A percentile compares a stretch with the other conserved stretches of the same genome.
Conservation (phyloP, 1,140 invertebrate species). For the Hirudo medicinalis region DNA sequence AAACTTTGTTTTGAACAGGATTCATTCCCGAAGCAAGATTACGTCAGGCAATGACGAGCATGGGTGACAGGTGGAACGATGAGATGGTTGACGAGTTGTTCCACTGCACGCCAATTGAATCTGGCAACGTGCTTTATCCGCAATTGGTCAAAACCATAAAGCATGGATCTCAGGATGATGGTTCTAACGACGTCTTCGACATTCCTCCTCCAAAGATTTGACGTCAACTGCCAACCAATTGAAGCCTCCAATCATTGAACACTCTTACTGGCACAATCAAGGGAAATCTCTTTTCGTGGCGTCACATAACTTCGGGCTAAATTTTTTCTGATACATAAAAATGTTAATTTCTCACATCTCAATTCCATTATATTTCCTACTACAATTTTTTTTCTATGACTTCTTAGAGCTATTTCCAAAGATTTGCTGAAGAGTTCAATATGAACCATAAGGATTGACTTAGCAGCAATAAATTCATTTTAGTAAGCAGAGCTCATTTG, state of each 20-base stretch:
- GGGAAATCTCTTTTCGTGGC: background rate
- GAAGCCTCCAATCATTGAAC: too few species aligned
- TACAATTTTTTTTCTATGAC: too few species aligned
- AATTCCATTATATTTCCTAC: too few species aligned
- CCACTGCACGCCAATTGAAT: slow-evolving; percentile 86
- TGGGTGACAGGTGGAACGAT: slow-evolving; percentile 89
- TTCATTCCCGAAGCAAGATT: slow-evolving; percentile 76
- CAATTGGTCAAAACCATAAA: slow-evolving; percentile 72
- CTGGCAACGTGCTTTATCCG: slow-evolving; percentile 85
- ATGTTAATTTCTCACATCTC: too few species aligned
- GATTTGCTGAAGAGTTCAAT: too few species aligned
- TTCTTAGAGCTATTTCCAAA: too few species aligned
- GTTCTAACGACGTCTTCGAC: background rate
- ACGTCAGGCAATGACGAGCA: slow-evolving; percentile 79
- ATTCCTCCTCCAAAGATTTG: slow-evolving; percentile 3
- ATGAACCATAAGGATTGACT: too few species aligned
- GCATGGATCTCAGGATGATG: slow-evolving; percentile 36
- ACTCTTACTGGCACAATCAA: background rate
- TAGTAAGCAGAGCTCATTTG: too few species aligned
- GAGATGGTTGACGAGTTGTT: slow-evolving; percentile 95
- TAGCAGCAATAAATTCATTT: too few species aligned
- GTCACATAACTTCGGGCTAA: background rate
- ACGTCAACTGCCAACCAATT: too few species aligned
- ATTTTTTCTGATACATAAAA: too few species aligned
- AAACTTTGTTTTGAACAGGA: slow-evolving; percentile 26